Evolutionary conservation across 2,797 vertebrate genomes (phyloP).

Genomic region (Caiman crocodilus): DNA sequence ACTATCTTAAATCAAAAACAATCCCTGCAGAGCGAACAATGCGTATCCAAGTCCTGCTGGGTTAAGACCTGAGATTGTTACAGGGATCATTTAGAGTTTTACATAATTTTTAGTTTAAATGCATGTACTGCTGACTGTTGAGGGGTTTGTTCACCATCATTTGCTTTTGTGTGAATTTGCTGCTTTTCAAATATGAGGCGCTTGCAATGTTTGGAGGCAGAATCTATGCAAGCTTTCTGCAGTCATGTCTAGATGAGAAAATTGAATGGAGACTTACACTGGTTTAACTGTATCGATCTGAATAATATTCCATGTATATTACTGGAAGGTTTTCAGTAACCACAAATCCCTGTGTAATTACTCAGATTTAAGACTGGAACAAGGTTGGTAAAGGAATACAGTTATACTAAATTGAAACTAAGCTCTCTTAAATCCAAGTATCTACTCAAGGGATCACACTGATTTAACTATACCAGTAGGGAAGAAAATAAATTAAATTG

Average conservation of each 20-base stretch:
- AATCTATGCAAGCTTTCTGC: neutral
- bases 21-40: neutral
- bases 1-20: neutral
- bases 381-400: neutral
- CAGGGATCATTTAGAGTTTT: neutral
- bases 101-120: neutral
- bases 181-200: neutral
- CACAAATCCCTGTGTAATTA: rapidly evolving
- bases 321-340: too few species aligned
- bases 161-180: neutral
- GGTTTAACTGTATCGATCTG: neutral
- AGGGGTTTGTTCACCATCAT: neutral
- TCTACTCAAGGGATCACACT: neutral
- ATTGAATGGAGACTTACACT: neutral
- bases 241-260: neutral
- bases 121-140: neutral
- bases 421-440: too few species aligned
- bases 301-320: too few species aligned
- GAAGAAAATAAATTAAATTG: neutral
- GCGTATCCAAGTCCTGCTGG: neutral
- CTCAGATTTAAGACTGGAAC: too few species aligned
- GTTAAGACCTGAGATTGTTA: neutral
- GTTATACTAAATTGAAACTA: neutral
- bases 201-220: neutral
- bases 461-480: neutral